Evolutionary conservation across 2,888 invertebrate genomes (phyloP).

Genomic region (Eupeodes luniger): DNA sequence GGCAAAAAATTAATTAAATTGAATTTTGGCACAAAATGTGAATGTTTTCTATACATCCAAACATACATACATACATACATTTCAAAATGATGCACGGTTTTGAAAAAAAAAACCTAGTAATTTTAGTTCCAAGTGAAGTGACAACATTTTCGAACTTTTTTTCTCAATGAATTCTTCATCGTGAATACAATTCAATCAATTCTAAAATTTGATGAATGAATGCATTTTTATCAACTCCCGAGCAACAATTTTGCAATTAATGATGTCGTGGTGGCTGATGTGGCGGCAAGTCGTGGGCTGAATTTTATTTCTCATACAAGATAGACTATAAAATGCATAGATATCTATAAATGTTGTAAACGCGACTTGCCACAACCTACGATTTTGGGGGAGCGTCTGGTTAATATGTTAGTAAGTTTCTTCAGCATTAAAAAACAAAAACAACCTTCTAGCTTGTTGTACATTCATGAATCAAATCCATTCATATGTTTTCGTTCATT

Average conservation of each 20-base stretch:
- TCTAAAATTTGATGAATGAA: conserved; percentile 59
- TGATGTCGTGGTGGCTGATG: conserved; percentile 42
- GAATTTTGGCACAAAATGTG: too few species aligned
- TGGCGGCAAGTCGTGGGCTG: conserved; percentile 50
- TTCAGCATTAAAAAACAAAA: not conserved
- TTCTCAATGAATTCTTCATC: conserved; percentile 11
- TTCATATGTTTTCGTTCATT: conserved; percentile 50
- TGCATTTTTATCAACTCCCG: conserved; percentile 8
- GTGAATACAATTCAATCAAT: conserved; percentile 39
- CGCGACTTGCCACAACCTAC: conserved; percentile 51
- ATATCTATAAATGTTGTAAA: not conserved
- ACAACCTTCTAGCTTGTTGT: conserved; percentile 34
- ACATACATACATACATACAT: too few species aligned
- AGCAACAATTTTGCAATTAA: conserved; percentile 49
- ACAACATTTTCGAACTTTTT: not conserved
- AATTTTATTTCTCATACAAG: conserved; percentile 12
- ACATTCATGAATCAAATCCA: conserved; percentile 68
- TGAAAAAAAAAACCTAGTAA: too few species aligned
- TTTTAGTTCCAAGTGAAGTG: too few species aligned
- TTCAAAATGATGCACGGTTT: too few species aligned
- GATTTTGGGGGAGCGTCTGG: conserved; percentile 66
- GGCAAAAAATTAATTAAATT: too few species aligned
- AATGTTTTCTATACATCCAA: too few species aligned
- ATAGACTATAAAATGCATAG: conserved; percentile 36
- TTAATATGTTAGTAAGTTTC: conserved; percentile 36